Evolutionary conservation across 2,797 vertebrate genomes (phyloP), one percentile per base, ranked within the genome.

Genomic region (Mus caroli): DNA sequence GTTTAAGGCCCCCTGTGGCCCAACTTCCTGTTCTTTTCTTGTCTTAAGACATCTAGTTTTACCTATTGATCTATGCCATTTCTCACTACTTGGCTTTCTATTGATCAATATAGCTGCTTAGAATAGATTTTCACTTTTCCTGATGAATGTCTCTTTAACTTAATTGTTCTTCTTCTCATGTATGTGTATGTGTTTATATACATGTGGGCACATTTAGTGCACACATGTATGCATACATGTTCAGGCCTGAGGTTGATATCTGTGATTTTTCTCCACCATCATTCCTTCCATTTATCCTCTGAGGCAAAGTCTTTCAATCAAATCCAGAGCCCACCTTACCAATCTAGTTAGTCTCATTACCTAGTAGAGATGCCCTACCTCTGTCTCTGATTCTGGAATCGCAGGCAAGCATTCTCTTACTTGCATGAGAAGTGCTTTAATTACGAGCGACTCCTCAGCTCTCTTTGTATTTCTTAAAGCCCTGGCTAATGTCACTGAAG

Each of bases 91-190:
- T 22, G 43, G 5, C 19, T 85, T 52, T 34, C 67, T 58, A 5
- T 3, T 9, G 43, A 58, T 78, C 31, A 24, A n/a, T 94, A 40
- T 28, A 40, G 54, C 14, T 46, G 60, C 54, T 94, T 84, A 78
- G 79, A 87, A 79, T 89, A 88, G 73, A 43, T 82, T 82, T 54
- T 84, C 54, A 37, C 43, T 94, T 76, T 88, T 91, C 79, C 46
- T 50, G 43, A 56, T 80, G 43, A 69, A 13, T 28, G 22, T 67
- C 28, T 85, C 19, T 50, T 67, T 50, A n/a, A 46, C 14, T 67
- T 22, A n/a, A 9, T 67, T 50, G 20, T 86, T 64, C 13, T 62
- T 84, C 37, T 22, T 86, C 14, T n/a, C 34, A 52, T 52, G 46
- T 52, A 52, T 8, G 20, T 69, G 12, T 34, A 62, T 84, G 26